Evolutionary conservation across 2,113 vertebrate genomes (phyloP).

Genomic region (Phyllostomus discolor): DNA sequence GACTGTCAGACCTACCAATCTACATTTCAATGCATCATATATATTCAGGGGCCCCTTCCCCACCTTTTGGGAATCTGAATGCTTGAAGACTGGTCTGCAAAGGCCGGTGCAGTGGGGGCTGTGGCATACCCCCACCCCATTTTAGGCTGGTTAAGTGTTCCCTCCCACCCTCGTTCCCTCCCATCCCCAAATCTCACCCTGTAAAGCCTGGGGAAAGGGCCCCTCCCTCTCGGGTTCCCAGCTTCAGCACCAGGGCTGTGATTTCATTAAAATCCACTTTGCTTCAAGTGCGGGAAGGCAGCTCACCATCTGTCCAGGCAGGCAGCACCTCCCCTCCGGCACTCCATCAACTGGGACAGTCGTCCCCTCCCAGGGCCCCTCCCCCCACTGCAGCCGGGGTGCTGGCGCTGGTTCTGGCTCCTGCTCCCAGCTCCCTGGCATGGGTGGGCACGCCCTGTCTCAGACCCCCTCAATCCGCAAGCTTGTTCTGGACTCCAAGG

Average conservation of each 20-base stretch:
- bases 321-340: conserved; percentile 48
- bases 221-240: not conserved
- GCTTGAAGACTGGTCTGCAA: conserved; percentile 6
- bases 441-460: not conserved
- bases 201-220: not conserved
- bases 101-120: not conserved
- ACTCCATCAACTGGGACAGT: conserved; percentile 68
- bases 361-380: conserved; percentile 19
- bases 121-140: not conserved
- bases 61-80: conserved; percentile 55
- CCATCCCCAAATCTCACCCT: not conserved
- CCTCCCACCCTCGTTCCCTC: not conserved
- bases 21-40: conserved; percentile 71
- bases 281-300: conserved; percentile 69
- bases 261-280: conserved; percentile 77
- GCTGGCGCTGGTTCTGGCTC: not conserved
- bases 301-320: conserved; percentile 70
- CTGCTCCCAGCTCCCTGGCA: not conserved
- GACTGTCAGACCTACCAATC: conserved; percentile 63
- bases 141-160: conserved; percentile 27
- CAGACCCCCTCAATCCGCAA: not conserved
- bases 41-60: conserved; percentile 57
- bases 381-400: conserved; percentile 9
- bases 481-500: conserved; percentile 5
- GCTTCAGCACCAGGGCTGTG: conserved; percentile 37